Evolutionary conservation across 2,888 invertebrate genomes (phyloP).

Genomic region (Nesidiocoris tenuis): DNA sequence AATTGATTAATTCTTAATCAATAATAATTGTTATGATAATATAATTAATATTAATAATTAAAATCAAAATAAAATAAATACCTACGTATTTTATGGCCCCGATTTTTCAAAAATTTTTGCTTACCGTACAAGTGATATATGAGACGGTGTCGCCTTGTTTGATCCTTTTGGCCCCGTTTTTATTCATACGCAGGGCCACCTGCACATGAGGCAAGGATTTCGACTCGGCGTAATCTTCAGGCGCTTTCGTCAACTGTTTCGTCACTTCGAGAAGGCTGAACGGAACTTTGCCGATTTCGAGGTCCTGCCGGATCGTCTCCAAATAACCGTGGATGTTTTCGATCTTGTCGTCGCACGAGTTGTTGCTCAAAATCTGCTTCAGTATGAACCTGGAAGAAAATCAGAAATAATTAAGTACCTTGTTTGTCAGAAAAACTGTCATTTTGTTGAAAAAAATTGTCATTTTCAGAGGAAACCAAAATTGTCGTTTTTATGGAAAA

Average conservation of each 20-base stretch:
- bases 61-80: background rate
- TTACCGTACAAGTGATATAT: conserved; percentile 85
- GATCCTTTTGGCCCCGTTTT: conserved; percentile 72
- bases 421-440: background rate
- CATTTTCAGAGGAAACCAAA: background rate
- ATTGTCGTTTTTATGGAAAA: background rate
- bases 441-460: background rate
- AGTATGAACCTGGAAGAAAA: conserved; percentile 65
- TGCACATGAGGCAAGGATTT: conserved; percentile 83
- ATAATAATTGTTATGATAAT: no score
- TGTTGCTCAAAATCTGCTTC: conserved; percentile 78
- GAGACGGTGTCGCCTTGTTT: conserved; percentile 93
- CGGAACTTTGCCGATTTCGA: conserved; percentile 70
- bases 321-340: conserved; percentile 81
- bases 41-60: no score
- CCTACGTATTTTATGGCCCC: background rate
- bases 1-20: no score
- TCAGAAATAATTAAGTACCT: background rate
- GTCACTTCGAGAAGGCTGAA: conserved; percentile 80
- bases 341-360: conserved; percentile 77
- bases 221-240: conserved; percentile 85
- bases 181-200: conserved; percentile 86
- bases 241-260: conserved; percentile 92
- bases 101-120: no score
- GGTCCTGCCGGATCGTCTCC: conserved; percentile 70